Evolutionary conservation across 2,113 vertebrate genomes (phyloP).

Genomic region (Vimba vimba): DNA sequence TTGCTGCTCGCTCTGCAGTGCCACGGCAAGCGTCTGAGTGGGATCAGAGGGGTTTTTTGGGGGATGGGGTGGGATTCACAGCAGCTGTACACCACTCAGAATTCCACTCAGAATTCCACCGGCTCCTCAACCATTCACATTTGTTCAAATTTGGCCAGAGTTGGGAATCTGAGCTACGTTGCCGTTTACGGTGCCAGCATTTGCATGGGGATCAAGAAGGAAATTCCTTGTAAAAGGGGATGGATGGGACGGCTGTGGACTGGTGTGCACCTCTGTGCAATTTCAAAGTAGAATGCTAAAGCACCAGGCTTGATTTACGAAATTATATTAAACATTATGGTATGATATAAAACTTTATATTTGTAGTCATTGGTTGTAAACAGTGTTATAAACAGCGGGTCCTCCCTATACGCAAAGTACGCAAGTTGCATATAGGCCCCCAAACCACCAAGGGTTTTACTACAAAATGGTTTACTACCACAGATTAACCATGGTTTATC

Average conservation of each 20-base stretch:
- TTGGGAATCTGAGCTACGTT: slow-evolving; percentile 65
- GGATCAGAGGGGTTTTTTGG: slow-evolving; percentile 37
- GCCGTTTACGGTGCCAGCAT: slow-evolving; percentile 67
- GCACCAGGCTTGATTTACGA: neutral
- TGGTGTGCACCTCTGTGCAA: neutral
- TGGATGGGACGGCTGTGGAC: slow-evolving; percentile 41
- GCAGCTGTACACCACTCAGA: slow-evolving; percentile 54
- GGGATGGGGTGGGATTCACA: slow-evolving; percentile 58
- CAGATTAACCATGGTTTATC: too few species aligned
- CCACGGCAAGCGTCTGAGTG: slow-evolving; percentile 37
- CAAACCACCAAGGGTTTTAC: too few species aligned
- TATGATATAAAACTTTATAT: neutral
- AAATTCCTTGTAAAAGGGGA: slow-evolving; percentile 67
- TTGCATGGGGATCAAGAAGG: slow-evolving; percentile 69
- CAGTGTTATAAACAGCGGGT: too few species aligned
- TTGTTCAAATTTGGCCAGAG: slow-evolving; percentile 23
- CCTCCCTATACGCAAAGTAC: too few species aligned
- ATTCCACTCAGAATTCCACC: slow-evolving; percentile 17
- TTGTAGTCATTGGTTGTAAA: neutral
- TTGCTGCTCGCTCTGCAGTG: slow-evolving; percentile 39
- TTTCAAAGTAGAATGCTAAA: neutral
- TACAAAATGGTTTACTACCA: too few species aligned
- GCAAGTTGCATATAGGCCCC: too few species aligned
- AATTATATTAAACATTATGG: neutral
- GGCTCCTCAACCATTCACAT: slow-evolving; percentile 48